These are phyloP conservation scores for Megamerina dolium DNA, from an alignment of 2,888 invertebrate species.

Conservation along the genomic window DNA sequence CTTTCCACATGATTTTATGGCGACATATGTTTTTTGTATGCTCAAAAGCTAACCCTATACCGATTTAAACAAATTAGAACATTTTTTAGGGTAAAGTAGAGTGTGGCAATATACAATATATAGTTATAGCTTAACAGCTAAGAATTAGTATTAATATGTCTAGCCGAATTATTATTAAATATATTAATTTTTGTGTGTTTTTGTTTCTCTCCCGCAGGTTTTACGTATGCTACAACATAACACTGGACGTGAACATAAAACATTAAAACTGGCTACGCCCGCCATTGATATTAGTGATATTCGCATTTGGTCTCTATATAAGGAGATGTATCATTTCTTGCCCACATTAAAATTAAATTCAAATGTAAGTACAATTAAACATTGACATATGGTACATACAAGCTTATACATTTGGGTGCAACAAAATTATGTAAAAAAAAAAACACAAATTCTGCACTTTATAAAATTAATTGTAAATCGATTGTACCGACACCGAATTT, in stretches of 20 bases:
- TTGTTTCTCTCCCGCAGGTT: conserved; percentile 19
- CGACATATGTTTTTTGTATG: too few species aligned
- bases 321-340: conserved; percentile 31
- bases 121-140: neutral
- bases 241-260: conserved; percentile 21
- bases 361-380: conserved; percentile 22
- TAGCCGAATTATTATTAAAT: neutral
- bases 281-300: conserved; percentile 28
- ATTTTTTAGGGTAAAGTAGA: too few species aligned
- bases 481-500: too few species aligned
- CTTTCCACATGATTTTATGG: too few species aligned
- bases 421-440: too few species aligned
- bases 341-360: conserved; percentile 26
- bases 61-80: too few species aligned
- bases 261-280: conserved; percentile 13
- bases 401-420: too few species aligned
- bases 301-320: conserved; percentile 23
- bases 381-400: neutral
- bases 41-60: too few species aligned
- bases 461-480: too few species aligned
- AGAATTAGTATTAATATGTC: neutral
- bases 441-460: too few species aligned
- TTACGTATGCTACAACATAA: conserved; percentile 22
- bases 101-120: too few species aligned
- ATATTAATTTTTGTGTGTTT: neutral